Conservation (phyloP, 2,888 invertebrate species). For the Corythucha ciliata region DNA sequence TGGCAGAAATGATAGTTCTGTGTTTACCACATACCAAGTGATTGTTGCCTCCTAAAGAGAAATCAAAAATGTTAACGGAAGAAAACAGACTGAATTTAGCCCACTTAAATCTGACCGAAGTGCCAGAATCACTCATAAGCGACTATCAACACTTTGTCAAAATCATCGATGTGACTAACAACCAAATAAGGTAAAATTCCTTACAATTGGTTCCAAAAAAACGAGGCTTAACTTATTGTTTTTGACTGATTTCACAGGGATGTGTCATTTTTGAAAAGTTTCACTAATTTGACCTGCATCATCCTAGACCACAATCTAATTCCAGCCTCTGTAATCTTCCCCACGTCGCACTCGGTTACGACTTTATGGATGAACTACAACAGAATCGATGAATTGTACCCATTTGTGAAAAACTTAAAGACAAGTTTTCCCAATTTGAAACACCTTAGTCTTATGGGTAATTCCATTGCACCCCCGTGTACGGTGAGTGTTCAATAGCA, state of each 20-base stretch:
- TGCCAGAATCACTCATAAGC: too few relatives aligned
- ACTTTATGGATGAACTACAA: slow-evolving; percentile 63
- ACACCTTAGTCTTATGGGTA: slow-evolving; percentile 76
- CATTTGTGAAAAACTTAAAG: slow-evolving; percentile 61
- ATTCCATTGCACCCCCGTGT: slow-evolving; percentile 68
- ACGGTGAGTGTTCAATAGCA: slow-evolving; percentile 36
- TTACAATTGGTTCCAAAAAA: too few relatives aligned
- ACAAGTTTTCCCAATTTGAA: slow-evolving; percentile 62
- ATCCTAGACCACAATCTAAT: slow-evolving; percentile 74
- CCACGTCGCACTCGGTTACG: slow-evolving; percentile 60
- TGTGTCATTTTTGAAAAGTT: slow-evolving; percentile 60
- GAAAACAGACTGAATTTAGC: too few relatives aligned
- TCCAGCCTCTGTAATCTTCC: slow-evolving; percentile 58
- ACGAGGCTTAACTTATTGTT: too few relatives aligned
- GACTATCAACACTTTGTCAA: too few relatives aligned
- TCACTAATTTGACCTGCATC: slow-evolving; percentile 61
- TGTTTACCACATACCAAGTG: too few relatives aligned
- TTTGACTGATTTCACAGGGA: slow-evolving; percentile 48
- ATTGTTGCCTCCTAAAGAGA: too few relatives aligned
- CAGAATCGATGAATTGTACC: slow-evolving; percentile 51
- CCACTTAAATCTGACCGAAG: too few relatives aligned
- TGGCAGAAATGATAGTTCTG: too few relatives aligned
- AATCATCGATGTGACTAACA: too few relatives aligned
- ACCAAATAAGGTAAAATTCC: too few relatives aligned
- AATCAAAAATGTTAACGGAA: too few relatives aligned